phyloP scores from a whole-genome alignment of 2,888 invertebrate species.

The Drosophila melanosoma region DNA sequence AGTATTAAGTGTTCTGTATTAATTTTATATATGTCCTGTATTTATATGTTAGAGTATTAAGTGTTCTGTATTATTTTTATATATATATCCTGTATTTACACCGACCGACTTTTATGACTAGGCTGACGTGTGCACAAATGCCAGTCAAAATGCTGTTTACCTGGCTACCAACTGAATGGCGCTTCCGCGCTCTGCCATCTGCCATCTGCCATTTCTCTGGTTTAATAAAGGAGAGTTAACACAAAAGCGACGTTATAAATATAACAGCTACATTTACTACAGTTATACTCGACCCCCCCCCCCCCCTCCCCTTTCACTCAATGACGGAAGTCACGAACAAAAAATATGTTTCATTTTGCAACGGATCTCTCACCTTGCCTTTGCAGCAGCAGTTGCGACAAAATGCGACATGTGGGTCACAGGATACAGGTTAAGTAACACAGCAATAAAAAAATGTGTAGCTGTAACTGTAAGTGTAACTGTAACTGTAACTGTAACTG shows the following conservation, averaged over 20 bases:
- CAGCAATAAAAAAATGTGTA: no score
- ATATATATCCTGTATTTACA: not conserved
- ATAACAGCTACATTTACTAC: not conserved
- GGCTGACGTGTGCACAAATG: conserved; percentile 21
- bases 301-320: no score
- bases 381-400: conserved; percentile 35
- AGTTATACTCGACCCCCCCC: not conserved
- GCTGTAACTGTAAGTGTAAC: not conserved
- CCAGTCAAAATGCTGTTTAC: conserved; percentile 24
- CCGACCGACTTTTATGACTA: conserved; percentile 15
- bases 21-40: no score
- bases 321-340: conserved; percentile 61
- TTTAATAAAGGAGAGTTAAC: not conserved
- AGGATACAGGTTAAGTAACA: not conserved
- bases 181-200: conserved; percentile 34
- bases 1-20: no score
- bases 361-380: not conserved
- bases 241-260: not conserved
- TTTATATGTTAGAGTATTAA: conserved; percentile 6
- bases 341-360: conserved; percentile 32
- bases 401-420: conserved; percentile 33
- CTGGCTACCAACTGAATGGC: conserved; percentile 25
- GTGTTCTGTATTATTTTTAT: conserved; percentile 4
- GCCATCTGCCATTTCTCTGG: conserved; percentile 20
- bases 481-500: not conserved